Evolutionary conservation across 2,113 vertebrate species (phyloP).

Genomic region (Archilochus colubris): DNA sequence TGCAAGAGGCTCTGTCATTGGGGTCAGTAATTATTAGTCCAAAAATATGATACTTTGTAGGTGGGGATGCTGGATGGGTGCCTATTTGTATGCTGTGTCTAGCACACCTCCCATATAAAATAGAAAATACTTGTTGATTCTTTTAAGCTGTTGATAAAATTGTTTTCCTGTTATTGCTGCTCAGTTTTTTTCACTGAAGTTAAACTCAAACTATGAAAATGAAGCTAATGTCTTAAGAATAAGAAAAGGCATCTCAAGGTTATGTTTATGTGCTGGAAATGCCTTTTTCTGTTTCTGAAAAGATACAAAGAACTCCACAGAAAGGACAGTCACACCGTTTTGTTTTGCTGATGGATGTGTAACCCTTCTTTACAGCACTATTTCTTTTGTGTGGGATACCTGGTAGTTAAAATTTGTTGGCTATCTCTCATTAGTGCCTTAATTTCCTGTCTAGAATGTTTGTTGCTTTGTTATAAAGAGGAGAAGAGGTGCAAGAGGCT

Average conservation of each 20-base stretch:
- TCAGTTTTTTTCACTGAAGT: background rate
- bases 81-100: accelerated
- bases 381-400: background rate
- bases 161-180: background rate
- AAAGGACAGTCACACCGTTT: background rate
- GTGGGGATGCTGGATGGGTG: background rate
- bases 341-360: background rate
- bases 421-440: constrained; percentile 30
- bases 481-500: background rate
- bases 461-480: constrained; percentile 29
- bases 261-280: background rate
- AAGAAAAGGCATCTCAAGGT: background rate
- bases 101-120: background rate
- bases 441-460: background rate
- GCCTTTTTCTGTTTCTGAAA: background rate
- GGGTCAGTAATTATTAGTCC: background rate
- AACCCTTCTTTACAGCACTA: background rate
- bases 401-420: background rate
- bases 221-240: background rate
- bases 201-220: background rate
- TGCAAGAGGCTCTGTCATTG: background rate
- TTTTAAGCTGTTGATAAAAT: background rate
- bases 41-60: background rate
- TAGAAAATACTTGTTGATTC: background rate
- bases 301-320: background rate